These are phyloP conservation scores for Troilus luridus DNA, from an alignment of 2,888 invertebrate genomes.

Conservation along the genomic window DNA sequence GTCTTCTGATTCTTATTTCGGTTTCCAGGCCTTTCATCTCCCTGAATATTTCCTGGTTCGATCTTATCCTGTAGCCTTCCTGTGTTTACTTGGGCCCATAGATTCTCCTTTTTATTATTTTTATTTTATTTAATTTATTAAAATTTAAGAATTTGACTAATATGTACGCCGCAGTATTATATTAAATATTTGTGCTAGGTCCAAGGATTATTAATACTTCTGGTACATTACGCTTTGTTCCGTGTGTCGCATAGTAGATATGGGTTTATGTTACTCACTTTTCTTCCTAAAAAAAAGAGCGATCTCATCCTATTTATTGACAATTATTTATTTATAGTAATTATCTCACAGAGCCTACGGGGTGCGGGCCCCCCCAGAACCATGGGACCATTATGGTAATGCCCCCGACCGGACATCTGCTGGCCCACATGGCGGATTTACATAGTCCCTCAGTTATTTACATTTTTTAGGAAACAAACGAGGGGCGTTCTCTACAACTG, in stretches of 20 bases:
- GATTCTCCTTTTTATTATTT: too few species aligned
- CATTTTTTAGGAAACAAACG: conserved; percentile 36
- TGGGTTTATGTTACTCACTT: not conserved
- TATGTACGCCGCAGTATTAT: too few species aligned
- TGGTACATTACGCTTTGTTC: not conserved
- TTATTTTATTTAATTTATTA: too few species aligned
- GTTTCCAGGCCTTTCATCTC: too few species aligned
- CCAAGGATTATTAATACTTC: not conserved
- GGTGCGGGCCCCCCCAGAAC: not conserved
- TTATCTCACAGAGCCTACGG: not conserved
- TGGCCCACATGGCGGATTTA: conserved; percentile 24
- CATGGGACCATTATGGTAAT: not conserved
- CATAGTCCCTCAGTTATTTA: not conserved
- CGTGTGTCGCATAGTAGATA: not conserved
- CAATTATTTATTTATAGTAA: conserved; percentile 25
- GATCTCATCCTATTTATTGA: not conserved
- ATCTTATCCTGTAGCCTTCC: too few species aligned
- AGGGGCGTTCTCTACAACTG: conserved; percentile 28
- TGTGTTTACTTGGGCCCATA: too few species aligned
- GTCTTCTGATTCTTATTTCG: too few species aligned
- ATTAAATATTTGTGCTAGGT: too few species aligned
- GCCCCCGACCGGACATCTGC: not conserved
- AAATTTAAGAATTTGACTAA: too few species aligned
- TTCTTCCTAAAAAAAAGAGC: not conserved
- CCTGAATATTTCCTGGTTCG: too few species aligned